Base-by-base conservation (phyloP, 1,140 invertebrate genomes). In the Ceratoteleas bidentatus region DNA sequence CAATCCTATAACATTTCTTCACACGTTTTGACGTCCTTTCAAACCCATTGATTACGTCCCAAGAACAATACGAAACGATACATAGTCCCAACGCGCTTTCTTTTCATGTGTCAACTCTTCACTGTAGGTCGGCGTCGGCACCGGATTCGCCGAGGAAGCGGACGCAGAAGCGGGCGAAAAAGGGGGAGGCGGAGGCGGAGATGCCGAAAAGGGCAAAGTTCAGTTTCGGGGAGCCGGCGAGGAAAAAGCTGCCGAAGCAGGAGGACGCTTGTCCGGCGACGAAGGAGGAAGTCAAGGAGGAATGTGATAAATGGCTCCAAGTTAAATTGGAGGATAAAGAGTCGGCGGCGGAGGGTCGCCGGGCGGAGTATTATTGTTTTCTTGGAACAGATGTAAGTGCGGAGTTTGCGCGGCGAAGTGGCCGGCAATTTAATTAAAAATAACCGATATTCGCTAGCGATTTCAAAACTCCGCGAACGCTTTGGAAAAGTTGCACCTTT, bases 351-450 rank as follows among this genome's bases (percentile, higher is more conserved):
- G 36, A 81, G 0, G 56, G 82, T 8, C 9, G 57, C 14, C 52
- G 13, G 33, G 75, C 86, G 0, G 53, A 78, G 49, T 89, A 70
- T 78, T 88, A 88, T 54, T 84, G 83, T 36, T 87, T 88, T 45
- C 54, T 85, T n/a, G 73, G 83, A 43, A 83, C 73, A 5, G 81
- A 89, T 58, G 88, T 89, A 68, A 73, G 86, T 83, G n/a, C n/a
- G n/a, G n/a, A n/a, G n/a, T n/a, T n/a, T n/a, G n/a, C n/a, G n/a
- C n/a, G n/a, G n/a, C n/a, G n/a, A n/a, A n/a, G n/a, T n/a, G n/a
- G n/a, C n/a, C n/a, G n/a, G n/a, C n/a, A n/a, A n/a, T 45, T 45
- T 45, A 8, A 45, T 45, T 45, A 8, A 45, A 45, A 36, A 36
- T 36, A 36, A 9, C 9, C 34, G 9, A 9, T 36, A 9, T 36